Base-by-base conservation (phyloP, 1,140 invertebrate species). In the Armadillidium nasatum region DNA sequence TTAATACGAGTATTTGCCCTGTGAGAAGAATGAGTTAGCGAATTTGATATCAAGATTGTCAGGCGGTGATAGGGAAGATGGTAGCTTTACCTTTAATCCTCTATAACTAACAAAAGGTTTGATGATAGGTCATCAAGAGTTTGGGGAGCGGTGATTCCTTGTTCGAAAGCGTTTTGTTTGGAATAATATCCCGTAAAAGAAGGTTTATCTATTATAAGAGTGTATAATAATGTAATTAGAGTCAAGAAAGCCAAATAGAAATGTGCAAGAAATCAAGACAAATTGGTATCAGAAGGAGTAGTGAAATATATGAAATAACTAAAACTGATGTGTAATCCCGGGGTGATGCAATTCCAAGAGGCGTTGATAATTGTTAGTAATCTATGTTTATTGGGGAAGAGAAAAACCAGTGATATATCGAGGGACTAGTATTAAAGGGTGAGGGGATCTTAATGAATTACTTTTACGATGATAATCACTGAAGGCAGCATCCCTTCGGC, bases 381-480 rank as follows among this genome's bases (percentile, higher is more conserved):
- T 21, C 33, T 10, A 23, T 15, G 69, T 71, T 71, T 44, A 72
- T 44, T 72, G n/a, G 19, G 7, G 71, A 11, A 43, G 10, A 19
- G 71, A 21, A 45, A 43, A 72, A 1, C 71, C 71, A 23, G 71
- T 72, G n/a, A 23, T 72, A 13, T 72, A 43, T 21, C 0, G 71
- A 71, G 13, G 3, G 22, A 4, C 13, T 15, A 3, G 13, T 71
- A 10, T 23, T 11, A 13, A 21, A 10, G 33, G 71, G 50, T 0
- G 0, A 21, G n/a, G n/a, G n/a, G n/a, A 45, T 72, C 43, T 72
- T 15, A 44, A 23, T 15, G 19, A 2, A 23, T 72, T 72, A 23
- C 23, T 2, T 21, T 23, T 72, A 10, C 71, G 43, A 4, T 72
- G 71, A n/a, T n/a, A n/a, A n/a, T n/a, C n/a, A n/a, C n/a, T n/a